Evolutionary conservation across 2,113 vertebrate genomes (phyloP).

Genomic region (Calyptomena viridis): DNA sequence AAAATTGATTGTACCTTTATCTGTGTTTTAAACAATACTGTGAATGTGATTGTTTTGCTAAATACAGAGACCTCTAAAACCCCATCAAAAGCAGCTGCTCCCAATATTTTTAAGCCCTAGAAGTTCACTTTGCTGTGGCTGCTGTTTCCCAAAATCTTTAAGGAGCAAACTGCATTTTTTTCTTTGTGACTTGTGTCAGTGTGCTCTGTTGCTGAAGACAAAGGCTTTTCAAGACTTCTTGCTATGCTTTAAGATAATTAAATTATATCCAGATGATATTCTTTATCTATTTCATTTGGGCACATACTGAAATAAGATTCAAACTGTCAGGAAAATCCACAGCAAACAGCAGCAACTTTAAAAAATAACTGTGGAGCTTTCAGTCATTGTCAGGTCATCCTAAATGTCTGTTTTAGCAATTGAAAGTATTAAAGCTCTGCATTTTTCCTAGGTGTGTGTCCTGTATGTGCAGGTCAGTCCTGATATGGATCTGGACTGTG

Average conservation of each 20-base stretch:
- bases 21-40: background rate
- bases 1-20: background rate
- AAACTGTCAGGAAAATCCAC: background rate
- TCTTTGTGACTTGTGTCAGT: background rate
- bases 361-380: background rate
- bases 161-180: accelerated
- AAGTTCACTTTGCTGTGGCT: background rate
- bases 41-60: background rate
- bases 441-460: background rate
- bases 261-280: background rate
- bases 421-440: background rate
- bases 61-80: background rate
- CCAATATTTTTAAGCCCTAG: background rate
- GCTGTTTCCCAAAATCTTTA: background rate
- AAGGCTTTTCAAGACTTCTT: background rate
- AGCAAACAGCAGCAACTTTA: background rate
- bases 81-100: background rate
- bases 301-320: background rate
- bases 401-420: background rate
- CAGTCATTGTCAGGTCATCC: background rate
- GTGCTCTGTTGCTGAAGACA: background rate
- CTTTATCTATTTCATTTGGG: background rate
- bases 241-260: background rate
- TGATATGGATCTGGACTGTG: background rate
- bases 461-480: background rate